Evolutionary conservation across 2,888 invertebrate genomes (phyloP), one percentile per base, ranked within the genome.

Genomic region (Idaea dimidiata): DNA sequence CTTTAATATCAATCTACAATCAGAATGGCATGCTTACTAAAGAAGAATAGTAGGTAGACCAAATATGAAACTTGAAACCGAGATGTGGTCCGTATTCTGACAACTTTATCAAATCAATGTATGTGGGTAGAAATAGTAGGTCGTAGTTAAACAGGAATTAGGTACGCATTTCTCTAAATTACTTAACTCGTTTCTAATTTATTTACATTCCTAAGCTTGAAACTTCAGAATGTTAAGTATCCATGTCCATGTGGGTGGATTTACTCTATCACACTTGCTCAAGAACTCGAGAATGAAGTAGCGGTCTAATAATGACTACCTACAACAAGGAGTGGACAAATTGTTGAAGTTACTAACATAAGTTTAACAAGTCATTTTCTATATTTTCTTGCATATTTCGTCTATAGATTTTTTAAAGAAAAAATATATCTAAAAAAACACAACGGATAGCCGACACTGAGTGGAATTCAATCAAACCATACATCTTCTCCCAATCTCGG

Each of bases 201-300:
- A 65, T 66, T 63, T 62, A 65, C 62, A 68, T 68, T 63, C 64
- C 62, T 17, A 65, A 55, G 56, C 59, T 63, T 63, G 63, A 63
- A 63, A 61, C 59, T 64, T 63, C 62, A 64, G 63, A 67, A 66
- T 61, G 67, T 67, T 61, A 66, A 67, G 65, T 66, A 59, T 62
- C 59, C 61, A 55, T 31, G 6, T 60, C 61, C 16, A 56, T 56
- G 68, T 71, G 63, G 69, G 67, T 66, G 66, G 69, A 66, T 66
- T 67, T 69, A 69, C 67, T 67, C 66, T 71, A 64, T 68, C 69
- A 67, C 65, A 62, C 62, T 65, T 72, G 66, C 66, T 61, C 68
- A 69, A 70, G 66, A 63, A 58, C 63, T 14, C 58, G 65, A 67
- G 62, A 60, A 61, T 59, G 17, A 32, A 55, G 58, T 56, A 62